Evolutionary conservation across 2,888 invertebrate genomes (phyloP), one percentile per base, ranked within the genome.

Genomic region (Deroplatys truncata): DNA sequence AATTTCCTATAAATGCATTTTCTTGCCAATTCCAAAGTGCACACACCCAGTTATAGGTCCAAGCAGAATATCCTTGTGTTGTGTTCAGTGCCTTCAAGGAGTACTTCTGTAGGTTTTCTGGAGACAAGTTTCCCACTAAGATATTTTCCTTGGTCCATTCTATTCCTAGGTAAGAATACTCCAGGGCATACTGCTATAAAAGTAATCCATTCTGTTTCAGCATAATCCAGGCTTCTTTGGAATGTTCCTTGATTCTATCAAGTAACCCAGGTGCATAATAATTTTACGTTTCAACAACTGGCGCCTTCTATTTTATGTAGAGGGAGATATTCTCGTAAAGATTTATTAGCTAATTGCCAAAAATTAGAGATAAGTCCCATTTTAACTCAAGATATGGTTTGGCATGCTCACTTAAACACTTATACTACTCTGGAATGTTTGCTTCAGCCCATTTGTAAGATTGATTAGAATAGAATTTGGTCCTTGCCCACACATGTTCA

Each of bases 41-140:
- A 97, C 96, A 96, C 91, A 97, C 95, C 96, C 97, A 97, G 92
- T 96, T 95, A 92, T 96, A 96, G 92, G 96, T 97, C 91, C 96
- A 94, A 15, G 95, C 94, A 89, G 97, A 96, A 90, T 95, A 96
- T 91, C 94, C 93, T 91, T 96, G 95, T 28, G 97, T 97, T 90
- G 95, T 95, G 92, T 97, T 96, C 25, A 97, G 94, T 0, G 96
- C 96, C 84, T 94, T 93, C 90, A 95, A 93, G 0, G 96, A 96
- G 90, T 96, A 96, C 93, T 95, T 96, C 91, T 96, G 96, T 88
- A 97, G 94, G 92, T 96, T 96, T 93, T 97, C 97, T 13, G 97
- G 97, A 88, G 97, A 97, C 93, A 97, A 94, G 90, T 96, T 96
- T 7, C 97, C 97, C 85, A 97, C 94, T 94, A 97, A 97, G 89